Percentiles rank a stretch among this genome's conserved stretches.
These are phyloP conservation scores for Apaloderma vittatum DNA, from an alignment of 2,113 vertebrate genomes.

Conservation along the genomic window DNA sequence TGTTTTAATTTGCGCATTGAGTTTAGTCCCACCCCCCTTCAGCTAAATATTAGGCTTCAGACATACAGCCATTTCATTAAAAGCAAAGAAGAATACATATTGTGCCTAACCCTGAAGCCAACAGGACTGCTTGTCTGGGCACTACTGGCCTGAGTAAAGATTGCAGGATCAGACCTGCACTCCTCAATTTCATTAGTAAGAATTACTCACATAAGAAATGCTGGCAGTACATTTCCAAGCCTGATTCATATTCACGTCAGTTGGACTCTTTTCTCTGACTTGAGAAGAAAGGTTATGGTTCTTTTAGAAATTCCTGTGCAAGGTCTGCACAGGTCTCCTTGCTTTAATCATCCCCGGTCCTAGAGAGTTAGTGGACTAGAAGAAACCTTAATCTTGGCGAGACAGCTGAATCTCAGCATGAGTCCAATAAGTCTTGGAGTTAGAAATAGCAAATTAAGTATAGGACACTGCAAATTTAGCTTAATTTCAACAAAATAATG, in stretches of 20 bases:
- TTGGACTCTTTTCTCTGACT: slow-evolving; percentile 12
- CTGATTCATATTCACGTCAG: slow-evolving; percentile 64
- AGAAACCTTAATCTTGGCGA: background rate
- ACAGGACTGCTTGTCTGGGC: slow-evolving; percentile 46
- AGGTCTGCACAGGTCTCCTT: background rate
- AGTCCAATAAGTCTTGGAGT: background rate
- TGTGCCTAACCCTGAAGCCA: slow-evolving; percentile 42
- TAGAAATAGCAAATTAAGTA: background rate
- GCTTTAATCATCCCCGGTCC: background rate
- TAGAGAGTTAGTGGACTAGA: background rate
- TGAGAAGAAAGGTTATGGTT: slow-evolving; percentile 18
- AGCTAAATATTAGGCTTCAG: slow-evolving; percentile 37
- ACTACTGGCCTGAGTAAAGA: slow-evolving; percentile 46
- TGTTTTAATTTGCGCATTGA: background rate
- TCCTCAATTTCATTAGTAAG: slow-evolving; percentile 53
- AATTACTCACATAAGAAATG: slow-evolving; percentile 44
- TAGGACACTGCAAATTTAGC: background rate
- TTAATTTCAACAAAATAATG: background rate
- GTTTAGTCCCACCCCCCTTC: background rate
- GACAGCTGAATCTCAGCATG: background rate
- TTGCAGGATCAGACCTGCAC: slow-evolving; percentile 67
- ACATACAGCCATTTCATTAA: slow-evolving; percentile 22
- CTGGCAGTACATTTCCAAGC: slow-evolving; percentile 37
- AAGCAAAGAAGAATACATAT: background rate
- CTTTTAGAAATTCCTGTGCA: background rate